phyloP scores from a whole-genome alignment of 2,888 invertebrate genomes.

The Mayetiola destructor region DNA sequence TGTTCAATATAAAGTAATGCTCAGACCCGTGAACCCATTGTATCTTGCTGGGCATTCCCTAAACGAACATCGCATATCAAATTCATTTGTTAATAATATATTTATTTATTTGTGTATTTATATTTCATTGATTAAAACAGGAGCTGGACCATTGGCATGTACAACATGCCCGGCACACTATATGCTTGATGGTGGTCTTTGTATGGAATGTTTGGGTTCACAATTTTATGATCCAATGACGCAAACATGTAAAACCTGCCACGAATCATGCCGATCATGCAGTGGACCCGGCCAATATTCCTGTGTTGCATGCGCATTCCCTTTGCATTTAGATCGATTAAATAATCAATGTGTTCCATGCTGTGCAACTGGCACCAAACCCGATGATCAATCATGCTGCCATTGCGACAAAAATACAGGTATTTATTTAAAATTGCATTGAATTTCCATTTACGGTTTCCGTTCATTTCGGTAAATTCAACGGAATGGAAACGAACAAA shows the following conservation, averaged over 20 bases:
- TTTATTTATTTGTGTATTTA: conserved; percentile 7
- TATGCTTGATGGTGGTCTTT: conserved; percentile 57
- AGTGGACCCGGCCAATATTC: conserved; percentile 54
- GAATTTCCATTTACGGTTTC: neutral
- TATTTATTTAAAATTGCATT: too few relatives aligned
- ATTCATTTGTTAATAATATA: neutral
- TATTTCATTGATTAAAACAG: conserved; percentile 27
- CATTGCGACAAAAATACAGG: conserved; percentile 55
- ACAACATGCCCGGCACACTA: conserved; percentile 56
- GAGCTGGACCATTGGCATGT: conserved; percentile 59
- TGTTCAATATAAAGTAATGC: too few relatives aligned
- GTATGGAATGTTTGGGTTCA: conserved; percentile 59
- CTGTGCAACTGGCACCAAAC: conserved; percentile 41
- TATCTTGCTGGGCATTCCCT: too few relatives aligned
- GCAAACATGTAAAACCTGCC: conserved; percentile 52
- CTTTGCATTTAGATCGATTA: conserved; percentile 50
- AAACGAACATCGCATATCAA: too few relatives aligned
- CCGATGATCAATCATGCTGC: conserved; percentile 45
- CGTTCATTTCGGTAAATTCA: too few relatives aligned
- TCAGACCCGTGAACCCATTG: too few relatives aligned
- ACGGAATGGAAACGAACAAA: neutral
- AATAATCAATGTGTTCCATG: conserved; percentile 66
- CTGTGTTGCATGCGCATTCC: conserved; percentile 50
- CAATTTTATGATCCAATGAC: conserved; percentile 57
- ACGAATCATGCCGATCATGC: conserved; percentile 51